Evolutionary conservation across 2,888 invertebrate genomes (phyloP).

Genomic region (Cyaniris semiargus): DNA sequence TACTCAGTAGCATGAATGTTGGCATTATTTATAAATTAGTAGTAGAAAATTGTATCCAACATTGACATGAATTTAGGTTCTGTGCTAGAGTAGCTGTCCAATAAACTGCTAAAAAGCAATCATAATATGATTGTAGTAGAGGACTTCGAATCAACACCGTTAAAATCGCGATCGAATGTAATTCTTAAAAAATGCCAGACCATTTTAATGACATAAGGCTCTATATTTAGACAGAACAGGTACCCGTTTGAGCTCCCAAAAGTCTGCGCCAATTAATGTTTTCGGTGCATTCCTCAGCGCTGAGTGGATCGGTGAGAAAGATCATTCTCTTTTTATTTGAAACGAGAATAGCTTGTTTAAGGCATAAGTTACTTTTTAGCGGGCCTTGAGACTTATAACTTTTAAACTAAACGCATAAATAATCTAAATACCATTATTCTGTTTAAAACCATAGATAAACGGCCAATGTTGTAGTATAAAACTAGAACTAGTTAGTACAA

Average conservation of each 20-base stretch:
- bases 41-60: too few relatives aligned
- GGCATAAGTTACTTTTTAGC: conserved; percentile 8
- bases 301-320: conserved; percentile 20
- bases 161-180: neutral
- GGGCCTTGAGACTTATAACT: neutral
- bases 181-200: neutral
- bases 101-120: too few relatives aligned
- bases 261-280: conserved; percentile 23
- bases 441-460: neutral
- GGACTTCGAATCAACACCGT: neutral
- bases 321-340: conserved; percentile 19
- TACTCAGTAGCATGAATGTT: too few relatives aligned
- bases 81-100: too few relatives aligned
- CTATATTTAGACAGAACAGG: conserved; percentile 3
- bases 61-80: too few relatives aligned
- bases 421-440: neutral
- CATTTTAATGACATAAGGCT: conserved; percentile 11
- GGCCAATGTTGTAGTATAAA: neutral
- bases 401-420: neutral
- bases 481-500: conserved; percentile 21
- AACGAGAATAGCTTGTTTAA: conserved; percentile 16
- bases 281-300: conserved; percentile 20
- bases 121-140: neutral
- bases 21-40: too few relatives aligned
- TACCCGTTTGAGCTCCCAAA: conserved; percentile 14